Evolutionary conservation across 2,797 vertebrate species (phyloP).

Genomic region (Periophthalmus magnuspinnatus): DNA sequence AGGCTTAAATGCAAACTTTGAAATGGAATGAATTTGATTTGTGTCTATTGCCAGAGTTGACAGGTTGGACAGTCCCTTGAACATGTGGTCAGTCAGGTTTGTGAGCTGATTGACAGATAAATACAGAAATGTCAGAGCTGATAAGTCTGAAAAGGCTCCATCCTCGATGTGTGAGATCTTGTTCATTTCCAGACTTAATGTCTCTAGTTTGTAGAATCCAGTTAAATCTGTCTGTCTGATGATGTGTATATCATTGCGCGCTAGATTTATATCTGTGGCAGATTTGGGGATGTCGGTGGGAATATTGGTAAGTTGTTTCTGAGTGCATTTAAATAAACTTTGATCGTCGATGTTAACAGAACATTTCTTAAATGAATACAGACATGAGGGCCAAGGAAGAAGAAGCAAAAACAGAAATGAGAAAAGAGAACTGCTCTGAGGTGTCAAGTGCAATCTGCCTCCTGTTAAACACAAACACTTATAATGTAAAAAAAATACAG

Average conservation of each 20-base stretch:
- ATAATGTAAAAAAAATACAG: too few relatives aligned
- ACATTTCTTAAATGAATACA: conserved; percentile 2
- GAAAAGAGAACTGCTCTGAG: not conserved
- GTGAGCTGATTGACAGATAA: not conserved
- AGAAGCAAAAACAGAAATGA: conserved; percentile 2
- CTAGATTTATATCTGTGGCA: not conserved
- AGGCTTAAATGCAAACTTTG: not conserved
- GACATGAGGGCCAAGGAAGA: not conserved
- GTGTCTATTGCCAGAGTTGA: not conserved
- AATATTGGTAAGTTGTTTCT: not conserved
- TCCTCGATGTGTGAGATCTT: not conserved
- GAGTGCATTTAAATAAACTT: not conserved
- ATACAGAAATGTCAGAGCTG: not conserved
- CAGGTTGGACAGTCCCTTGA: not conserved
- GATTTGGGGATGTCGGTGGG: not conserved
- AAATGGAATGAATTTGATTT: not conserved
- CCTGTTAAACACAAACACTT: not conserved
- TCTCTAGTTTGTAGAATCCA: not conserved
- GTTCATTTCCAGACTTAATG: not conserved
- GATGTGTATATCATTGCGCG: not conserved
- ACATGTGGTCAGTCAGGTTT: not conserved
- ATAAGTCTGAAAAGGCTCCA: conserved; percentile 1
- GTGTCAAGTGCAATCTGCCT: not conserved
- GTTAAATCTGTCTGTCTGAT: not conserved
- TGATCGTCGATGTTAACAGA: not conserved